Conservation (phyloP, 2,888 invertebrate species). For the Drosophila melanosoma region DNA sequence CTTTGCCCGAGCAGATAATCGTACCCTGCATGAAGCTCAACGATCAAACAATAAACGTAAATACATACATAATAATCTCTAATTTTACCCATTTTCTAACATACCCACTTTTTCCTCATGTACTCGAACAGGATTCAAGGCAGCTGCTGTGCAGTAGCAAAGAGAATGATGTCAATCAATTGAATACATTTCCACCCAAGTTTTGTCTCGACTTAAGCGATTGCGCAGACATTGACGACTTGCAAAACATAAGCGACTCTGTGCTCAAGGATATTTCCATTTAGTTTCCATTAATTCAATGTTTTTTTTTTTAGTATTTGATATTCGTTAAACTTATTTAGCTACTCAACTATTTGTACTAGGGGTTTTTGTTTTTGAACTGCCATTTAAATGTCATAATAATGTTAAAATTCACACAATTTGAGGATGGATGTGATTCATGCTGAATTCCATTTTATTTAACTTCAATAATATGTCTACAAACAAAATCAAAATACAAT, state of each 20-base stretch:
- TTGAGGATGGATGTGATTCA: conserved; percentile 12
- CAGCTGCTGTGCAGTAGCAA: not conserved
- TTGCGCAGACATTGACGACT: conserved; percentile 48
- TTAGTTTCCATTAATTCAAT: conserved; percentile 28
- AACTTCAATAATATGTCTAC: conserved; percentile 45
- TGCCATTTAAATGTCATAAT: not conserved
- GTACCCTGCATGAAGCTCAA: conserved; percentile 52
- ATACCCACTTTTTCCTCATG: not conserved
- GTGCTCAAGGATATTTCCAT: conserved; percentile 71
- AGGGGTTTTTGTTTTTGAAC: conserved; percentile 12
- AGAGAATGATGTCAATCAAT: conserved; percentile 34
- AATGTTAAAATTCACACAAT: conserved; percentile 3
- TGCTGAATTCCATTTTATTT: conserved; percentile 57
- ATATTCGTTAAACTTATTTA: conserved; percentile 23
- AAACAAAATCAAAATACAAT: conserved; percentile 32
- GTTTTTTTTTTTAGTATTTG: conserved; percentile 15
- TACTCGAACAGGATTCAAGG: conserved; percentile 37
- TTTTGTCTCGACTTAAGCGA: conserved; percentile 41
- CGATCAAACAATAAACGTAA: conserved; percentile 52
- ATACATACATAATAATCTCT: not conserved
- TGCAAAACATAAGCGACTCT: conserved; percentile 76
- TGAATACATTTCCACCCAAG: conserved; percentile 23
- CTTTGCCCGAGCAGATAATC: conserved; percentile 17
- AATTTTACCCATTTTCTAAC: not conserved
- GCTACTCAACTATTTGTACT: conserved; percentile 5